Evolutionary conservation across 2,113 vertebrate genomes (phyloP).

Genomic region (Vireo altiloquus): DNA sequence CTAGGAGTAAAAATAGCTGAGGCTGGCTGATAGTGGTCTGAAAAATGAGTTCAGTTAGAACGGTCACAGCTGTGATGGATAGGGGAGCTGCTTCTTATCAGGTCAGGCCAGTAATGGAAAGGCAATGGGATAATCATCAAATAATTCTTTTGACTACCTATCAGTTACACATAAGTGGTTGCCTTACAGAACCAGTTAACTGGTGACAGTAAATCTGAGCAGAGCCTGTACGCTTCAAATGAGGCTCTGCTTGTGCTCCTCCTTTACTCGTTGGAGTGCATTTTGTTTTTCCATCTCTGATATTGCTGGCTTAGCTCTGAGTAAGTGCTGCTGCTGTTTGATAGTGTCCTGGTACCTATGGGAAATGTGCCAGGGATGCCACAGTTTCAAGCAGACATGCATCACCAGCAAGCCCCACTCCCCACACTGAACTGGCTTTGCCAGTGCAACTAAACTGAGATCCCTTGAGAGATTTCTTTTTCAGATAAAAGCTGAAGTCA

Average conservation of each 20-base stretch:
- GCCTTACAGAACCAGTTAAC: slow-evolving; percentile 53
- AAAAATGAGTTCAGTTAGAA: slow-evolving; percentile 65
- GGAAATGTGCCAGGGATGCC: neutral
- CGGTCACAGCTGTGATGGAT: slow-evolving; percentile 44
- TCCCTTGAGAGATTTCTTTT: neutral
- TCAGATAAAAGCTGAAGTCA: neutral
- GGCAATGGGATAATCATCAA: slow-evolving; percentile 59
- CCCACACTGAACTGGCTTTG: neutral
- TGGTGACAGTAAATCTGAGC: slow-evolving; percentile 46
- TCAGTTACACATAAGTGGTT: slow-evolving; percentile 62
- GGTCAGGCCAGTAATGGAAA: slow-evolving; percentile 66
- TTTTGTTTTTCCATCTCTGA: neutral
- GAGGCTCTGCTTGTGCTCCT: neutral
- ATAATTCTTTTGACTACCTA: slow-evolving; percentile 64
- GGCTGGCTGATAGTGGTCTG: slow-evolving; percentile 50
- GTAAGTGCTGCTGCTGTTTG: neutral
- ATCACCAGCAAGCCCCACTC: neutral
- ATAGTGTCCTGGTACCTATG: neutral
- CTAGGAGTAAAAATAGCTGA: slow-evolving; percentile 66
- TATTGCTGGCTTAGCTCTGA: neutral
- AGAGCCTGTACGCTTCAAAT: neutral
- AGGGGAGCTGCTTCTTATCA: slow-evolving; percentile 53
- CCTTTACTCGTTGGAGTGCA: neutral
- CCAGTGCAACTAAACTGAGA: neutral
- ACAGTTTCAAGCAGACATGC: neutral